A percentile compares a stretch with the other conserved stretches of the same genome.
phyloP scores from a whole-genome alignment of 2,113 vertebrate genomes.

The Ptilorrhoa leucosticta region DNA sequence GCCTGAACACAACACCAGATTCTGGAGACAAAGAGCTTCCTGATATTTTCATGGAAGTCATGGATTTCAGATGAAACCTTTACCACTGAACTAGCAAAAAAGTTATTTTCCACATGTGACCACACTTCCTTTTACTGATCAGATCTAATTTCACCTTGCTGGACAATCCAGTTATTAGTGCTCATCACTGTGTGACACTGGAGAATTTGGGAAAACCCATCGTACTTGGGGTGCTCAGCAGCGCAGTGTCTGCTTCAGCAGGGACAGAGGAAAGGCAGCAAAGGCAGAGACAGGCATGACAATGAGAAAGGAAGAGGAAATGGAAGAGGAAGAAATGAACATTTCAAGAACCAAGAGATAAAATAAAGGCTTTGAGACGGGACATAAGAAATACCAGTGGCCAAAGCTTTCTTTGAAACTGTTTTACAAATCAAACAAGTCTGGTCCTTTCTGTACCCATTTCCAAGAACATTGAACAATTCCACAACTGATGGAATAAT shows the following conservation, averaged over 20 bases:
- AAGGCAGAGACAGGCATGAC: not conserved
- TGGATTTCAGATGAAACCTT: not conserved
- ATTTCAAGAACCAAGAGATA: not conserved
- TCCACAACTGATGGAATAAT: not conserved
- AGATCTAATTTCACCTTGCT: not conserved
- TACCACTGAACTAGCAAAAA: not conserved
- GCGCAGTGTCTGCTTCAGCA: not conserved
- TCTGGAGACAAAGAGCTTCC: not conserved
- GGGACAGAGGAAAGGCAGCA: no score
- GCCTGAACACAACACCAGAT: not conserved
- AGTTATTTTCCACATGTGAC: not conserved
- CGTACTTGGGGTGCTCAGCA: not conserved
- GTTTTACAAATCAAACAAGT: not conserved
- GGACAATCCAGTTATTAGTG: not conserved
- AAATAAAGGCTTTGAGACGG: not conserved
- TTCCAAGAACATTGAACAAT: conserved; percentile 1
- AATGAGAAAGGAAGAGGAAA: not conserved
- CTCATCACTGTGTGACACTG: not conserved
- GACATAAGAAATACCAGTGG: not conserved
- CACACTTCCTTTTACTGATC: not conserved
- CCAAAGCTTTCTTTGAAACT: not conserved
- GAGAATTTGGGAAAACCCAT: not conserved
- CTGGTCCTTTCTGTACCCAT: not conserved
- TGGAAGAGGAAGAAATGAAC: not conserved
- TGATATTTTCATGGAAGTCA: not conserved